Conservation (phyloP, 2,113 vertebrate genomes). For the Heterocephalus glaber region DNA sequence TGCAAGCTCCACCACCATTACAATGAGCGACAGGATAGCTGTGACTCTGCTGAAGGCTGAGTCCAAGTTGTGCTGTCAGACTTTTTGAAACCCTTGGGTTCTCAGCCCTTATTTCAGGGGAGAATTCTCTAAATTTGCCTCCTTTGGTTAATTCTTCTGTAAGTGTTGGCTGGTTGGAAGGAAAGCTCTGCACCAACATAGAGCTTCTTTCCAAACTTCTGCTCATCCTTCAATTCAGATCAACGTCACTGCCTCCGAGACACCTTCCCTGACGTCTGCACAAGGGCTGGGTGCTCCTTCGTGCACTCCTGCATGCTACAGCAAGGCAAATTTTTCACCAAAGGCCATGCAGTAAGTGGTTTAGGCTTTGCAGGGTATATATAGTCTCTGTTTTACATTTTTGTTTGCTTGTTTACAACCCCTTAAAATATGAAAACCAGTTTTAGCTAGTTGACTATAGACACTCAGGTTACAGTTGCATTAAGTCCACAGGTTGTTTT, state of each 20-base stretch:
- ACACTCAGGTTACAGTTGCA: background rate
- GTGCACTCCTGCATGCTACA: too few relatives aligned
- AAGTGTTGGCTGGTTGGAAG: background rate
- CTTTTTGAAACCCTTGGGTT: background rate
- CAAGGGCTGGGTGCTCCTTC: too few relatives aligned
- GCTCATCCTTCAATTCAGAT: background rate
- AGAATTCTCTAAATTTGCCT: background rate
- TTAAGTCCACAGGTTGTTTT: background rate
- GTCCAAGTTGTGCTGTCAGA: background rate
- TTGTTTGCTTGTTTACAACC: background rate
- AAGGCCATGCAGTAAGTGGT: background rate
- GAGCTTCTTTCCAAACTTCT: background rate
- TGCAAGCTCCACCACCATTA: background rate
- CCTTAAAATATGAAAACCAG: background rate
- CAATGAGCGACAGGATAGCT: background rate
- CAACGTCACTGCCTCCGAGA: background rate
- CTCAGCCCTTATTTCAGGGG: background rate
- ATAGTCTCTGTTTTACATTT: background rate
- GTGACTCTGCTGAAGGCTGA: background rate
- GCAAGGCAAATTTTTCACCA: background rate
- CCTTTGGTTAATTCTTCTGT: background rate
- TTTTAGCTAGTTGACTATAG: background rate
- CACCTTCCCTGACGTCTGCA: background rate
- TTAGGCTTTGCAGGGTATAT: background rate
- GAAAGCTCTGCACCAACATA: fast-evolving